phyloP scores from a whole-genome alignment of 2,797 vertebrate genomes.

The Lithobates pipiens region DNA sequence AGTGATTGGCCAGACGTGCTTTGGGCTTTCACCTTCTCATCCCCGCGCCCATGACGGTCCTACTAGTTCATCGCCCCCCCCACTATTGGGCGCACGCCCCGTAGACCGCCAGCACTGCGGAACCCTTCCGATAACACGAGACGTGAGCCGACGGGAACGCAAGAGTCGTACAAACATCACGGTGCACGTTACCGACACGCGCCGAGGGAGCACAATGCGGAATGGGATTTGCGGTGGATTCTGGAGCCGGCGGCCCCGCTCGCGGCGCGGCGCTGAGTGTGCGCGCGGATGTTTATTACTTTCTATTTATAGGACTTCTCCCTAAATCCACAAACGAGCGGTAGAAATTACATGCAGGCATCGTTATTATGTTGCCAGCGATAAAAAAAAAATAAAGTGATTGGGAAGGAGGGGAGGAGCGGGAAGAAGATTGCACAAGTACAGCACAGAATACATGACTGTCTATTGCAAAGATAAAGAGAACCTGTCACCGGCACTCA shows the following conservation, averaged over 20 bases:
- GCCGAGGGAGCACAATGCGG: slow-evolving; percentile 29
- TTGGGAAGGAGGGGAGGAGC: neutral
- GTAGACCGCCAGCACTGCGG: neutral
- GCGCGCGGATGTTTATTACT: slow-evolving; percentile 52
- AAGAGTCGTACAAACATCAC: neutral
- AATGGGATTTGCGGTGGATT: slow-evolving; percentile 28
- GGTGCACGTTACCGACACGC: slow-evolving; percentile 42
- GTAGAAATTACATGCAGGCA: slow-evolving; percentile 24
- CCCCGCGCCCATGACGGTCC: too few relatives aligned
- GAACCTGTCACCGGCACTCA: too few relatives aligned
- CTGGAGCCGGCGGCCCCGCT: slow-evolving; percentile 25
- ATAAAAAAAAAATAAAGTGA: neutral
- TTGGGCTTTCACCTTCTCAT: too few relatives aligned
- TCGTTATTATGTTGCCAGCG: slow-evolving; percentile 1
- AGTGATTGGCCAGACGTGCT: too few relatives aligned
- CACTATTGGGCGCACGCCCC: too few relatives aligned
- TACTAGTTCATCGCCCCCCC: too few relatives aligned
- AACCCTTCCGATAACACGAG: neutral
- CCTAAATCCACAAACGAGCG: slow-evolving; percentile 40
- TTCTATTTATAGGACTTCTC: slow-evolving; percentile 50
- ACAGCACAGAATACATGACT: too few relatives aligned
- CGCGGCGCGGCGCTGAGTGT: neutral
- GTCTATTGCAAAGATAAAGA: too few relatives aligned
- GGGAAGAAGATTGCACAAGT: too few relatives aligned
- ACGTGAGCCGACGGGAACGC: slow-evolving; percentile 1